Evolutionary conservation across 1,140 invertebrate genomes (phyloP).

Genomic region (Pogonognathellus flavescens): DNA sequence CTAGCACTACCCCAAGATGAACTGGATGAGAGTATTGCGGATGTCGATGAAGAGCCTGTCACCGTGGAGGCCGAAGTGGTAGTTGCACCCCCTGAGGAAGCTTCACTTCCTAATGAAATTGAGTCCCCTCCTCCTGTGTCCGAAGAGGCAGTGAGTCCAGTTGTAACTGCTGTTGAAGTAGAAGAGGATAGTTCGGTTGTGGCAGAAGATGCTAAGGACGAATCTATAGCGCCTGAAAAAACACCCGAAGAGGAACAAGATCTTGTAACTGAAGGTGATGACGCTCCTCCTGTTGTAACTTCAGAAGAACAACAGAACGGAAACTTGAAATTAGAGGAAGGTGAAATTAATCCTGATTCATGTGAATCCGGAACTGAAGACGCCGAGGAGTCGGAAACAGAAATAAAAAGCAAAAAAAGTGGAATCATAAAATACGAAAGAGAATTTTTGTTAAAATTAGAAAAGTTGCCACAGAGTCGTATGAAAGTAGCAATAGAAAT

Average conservation of each 20-base stretch:
- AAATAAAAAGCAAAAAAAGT: conserved; percentile 66
- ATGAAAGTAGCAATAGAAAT: conserved; percentile 62
- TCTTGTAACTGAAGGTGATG: background rate
- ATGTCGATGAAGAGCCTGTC: conserved; percentile 13
- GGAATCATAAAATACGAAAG: conserved; percentile 73
- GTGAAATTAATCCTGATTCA: conserved; percentile 51
- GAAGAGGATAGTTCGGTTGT: background rate
- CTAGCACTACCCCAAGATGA: background rate
- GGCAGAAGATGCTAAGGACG: conserved; percentile 16
- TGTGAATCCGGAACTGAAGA: conserved; percentile 48
- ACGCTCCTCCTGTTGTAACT: background rate
- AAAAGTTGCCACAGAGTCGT: conserved; percentile 69
- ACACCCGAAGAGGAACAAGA: background rate
- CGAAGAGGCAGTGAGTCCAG: background rate
- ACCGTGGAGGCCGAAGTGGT: conserved; percentile 18
- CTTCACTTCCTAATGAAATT: background rate
- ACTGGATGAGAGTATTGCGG: background rate
- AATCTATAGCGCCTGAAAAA: background rate
- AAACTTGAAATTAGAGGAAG: conserved; percentile 57
- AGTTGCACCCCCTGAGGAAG: background rate
- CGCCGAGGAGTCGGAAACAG: conserved; percentile 30
- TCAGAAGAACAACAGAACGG: conserved; percentile 1
- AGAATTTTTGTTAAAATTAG: conserved; percentile 71
- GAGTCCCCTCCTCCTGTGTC: background rate
- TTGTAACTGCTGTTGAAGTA: background rate